Base-by-base conservation (phyloP, 2,113 vertebrate species). In the Pituophis catenifer region DNA sequence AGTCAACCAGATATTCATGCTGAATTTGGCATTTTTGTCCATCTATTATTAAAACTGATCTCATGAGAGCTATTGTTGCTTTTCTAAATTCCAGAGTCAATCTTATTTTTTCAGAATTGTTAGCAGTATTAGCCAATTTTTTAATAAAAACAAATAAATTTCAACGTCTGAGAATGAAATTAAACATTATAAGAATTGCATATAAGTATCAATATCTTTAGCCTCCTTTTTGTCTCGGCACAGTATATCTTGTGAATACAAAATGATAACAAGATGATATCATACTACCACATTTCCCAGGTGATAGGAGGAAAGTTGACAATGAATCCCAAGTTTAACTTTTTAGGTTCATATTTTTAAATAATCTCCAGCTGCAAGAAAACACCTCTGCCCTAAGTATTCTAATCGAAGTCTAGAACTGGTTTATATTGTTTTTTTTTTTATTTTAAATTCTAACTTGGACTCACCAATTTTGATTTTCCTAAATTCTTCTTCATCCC, bases 401-500 rank as follows among this genome's bases (percentile, higher is more conserved):
- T n/a, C 11, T 50, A 50, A 23, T 57, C 2, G 57, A 52, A 57
- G 8, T 55, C 52, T 29, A 92, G 13, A 23, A 13, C 10, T 38
- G 2, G 21, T 38, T 81, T 38, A 81, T 81, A 81, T 81, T 21
- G 6, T 8, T 81, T 81, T 29, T 38, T 38, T 38, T 59, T 70
- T 3, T 33, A 19, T 53, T 44, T 59, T 29, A 54, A 57, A 24
- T 26, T 38, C 62, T 59, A 53, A 62, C 1, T 5, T 50, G 3
- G 57, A 33, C 95, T 65, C n/a, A 97, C 97, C 93, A 91, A 58
- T 86, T 88, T 95, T 97, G 93, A 95, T 94, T 93, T 93, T 93
- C 89, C 58, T 89, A 91, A 96, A 81, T n/a, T 88, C 86, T 26
- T 93, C 93, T 0, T 89, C 87, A 57, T 97, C 94, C 94, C 96